Conservation (phyloP, 2,888 invertebrate genomes). For the Rhagonycha lutea region DNA sequence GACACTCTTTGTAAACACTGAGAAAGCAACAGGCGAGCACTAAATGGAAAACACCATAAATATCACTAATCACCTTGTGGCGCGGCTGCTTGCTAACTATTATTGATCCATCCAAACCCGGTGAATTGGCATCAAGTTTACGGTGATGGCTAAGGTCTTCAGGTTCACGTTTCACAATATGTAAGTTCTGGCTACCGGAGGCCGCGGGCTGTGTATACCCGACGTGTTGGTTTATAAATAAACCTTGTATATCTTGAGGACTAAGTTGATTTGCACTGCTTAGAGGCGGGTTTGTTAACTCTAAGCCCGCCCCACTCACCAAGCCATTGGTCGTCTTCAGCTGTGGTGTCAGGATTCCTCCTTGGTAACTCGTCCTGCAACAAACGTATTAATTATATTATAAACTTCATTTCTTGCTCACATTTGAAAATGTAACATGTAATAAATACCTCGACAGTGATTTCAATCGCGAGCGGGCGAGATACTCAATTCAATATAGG, state of each 20-base stretch:
- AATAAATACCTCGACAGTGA: not conserved
- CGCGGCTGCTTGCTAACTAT: constrained; percentile 59
- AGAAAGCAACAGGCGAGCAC: constrained; percentile 34
- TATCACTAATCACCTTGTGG: constrained; percentile 60
- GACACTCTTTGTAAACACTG: constrained; percentile 14
- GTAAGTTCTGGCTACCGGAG: constrained; percentile 48
- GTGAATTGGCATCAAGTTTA: constrained; percentile 66
- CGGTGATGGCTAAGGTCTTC: constrained; percentile 76
- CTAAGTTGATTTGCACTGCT: constrained; percentile 61
- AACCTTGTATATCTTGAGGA: constrained; percentile 62
- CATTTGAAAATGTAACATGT: not conserved
- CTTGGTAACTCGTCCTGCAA: constrained; percentile 56
- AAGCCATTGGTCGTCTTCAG: constrained; percentile 72
- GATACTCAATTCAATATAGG: not conserved
- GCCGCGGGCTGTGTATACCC: constrained; percentile 60
- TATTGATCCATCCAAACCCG: constrained; percentile 60
- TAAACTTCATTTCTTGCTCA: constrained; percentile 2
- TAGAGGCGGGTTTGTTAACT: constrained; percentile 56
- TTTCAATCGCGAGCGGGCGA: not conserved
- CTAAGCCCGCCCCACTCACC: constrained; percentile 69
- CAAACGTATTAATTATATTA: constrained; percentile 40
- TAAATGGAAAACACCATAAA: constrained; percentile 21
- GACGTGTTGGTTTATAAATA: constrained; percentile 66
- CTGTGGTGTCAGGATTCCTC: constrained; percentile 67
- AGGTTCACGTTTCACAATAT: constrained; percentile 79